Evolutionary conservation across 2,888 invertebrate species (phyloP), one percentile per base, ranked within the genome.

Genomic region (Phanerotoma sp.): DNA sequence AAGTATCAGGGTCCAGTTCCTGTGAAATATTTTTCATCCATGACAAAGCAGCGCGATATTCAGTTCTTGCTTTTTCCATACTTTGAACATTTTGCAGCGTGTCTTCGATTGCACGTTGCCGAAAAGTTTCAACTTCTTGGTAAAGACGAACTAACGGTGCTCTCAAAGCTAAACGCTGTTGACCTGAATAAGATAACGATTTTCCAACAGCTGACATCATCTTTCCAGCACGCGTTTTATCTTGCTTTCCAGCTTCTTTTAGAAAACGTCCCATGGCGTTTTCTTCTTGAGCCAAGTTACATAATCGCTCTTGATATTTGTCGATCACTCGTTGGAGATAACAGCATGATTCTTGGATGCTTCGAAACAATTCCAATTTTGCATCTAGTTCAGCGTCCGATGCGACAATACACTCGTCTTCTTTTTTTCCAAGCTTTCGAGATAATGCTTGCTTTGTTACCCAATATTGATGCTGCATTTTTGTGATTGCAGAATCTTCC

Each of bases 21-120:
- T 90, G 87, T 33, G 96, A 96, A 2, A 93, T 88, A 55, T 97
- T 94, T 79, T 99, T 99, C 97, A 99, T 98, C 98, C 99, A 99
- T 66, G 88, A 89, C n/a, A 93, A 78, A 0, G 92, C 90, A 0
- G 92, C 99, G 49, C 99, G 83, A 77, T 99, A 99, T 71, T 97
- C 96, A 5, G 94, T 96, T 57, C 99, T 84, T 4, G 92, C 87
- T 72, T 91, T 92, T 78, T 99, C 98, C 95, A 98, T 97, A 45
- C 89, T 87, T 47, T 91, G 85, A 4, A 99, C 89, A 1, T 97
- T 98, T 50, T 85, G 84, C 50, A 91, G 82, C 54, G 96, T 97
- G 77, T 99, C 99, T 49, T 89, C 88, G 5, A 99, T 91, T 1
- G 98, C 99, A 57, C 96, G 86, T 62, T 89, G 89, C 66, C 94